Percentiles rank a stretch among this genome's conserved stretches.
phyloP scores from a whole-genome alignment of 2,888 invertebrate species.

The Pyrrhosoma nymphula region DNA sequence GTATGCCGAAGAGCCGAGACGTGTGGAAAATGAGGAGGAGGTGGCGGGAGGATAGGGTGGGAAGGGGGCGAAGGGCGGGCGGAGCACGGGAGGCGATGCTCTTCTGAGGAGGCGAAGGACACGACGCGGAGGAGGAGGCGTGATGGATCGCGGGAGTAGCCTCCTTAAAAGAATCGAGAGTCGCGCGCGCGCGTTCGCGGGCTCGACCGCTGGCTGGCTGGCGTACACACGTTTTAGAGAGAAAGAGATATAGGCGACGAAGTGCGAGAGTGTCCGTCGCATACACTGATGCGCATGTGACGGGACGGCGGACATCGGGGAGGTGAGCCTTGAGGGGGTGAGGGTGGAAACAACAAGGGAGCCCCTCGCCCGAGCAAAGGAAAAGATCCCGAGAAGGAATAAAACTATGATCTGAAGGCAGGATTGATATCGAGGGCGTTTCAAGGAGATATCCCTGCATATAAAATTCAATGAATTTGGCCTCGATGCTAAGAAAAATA shows the following conservation, averaged over 20 bases:
- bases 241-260: background rate
- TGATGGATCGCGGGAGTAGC: slow-evolving; percentile 41
- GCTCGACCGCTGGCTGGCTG: background rate
- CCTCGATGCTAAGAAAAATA: no score
- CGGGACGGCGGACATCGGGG: background rate
- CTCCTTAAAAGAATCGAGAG: slow-evolving; percentile 43
- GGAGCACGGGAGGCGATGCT: slow-evolving; percentile 38
- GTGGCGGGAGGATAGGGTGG: background rate
- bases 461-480: no score
- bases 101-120: slow-evolving; percentile 33
- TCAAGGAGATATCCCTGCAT: no score
- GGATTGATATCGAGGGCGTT: no score
- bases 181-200: background rate
- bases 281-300: background rate
- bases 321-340: no score
- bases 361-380: no score
- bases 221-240: background rate
- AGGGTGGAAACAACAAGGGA: no score
- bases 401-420: no score
- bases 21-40: background rate
- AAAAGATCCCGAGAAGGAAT: no score
- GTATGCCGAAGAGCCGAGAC: slow-evolving; percentile 9
- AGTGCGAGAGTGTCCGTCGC: background rate
- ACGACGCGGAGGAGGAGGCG: background rate
- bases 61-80: background rate